phyloP scores from a whole-genome alignment of 2,797 vertebrate species.

The Leuciscus waleckii region DNA sequence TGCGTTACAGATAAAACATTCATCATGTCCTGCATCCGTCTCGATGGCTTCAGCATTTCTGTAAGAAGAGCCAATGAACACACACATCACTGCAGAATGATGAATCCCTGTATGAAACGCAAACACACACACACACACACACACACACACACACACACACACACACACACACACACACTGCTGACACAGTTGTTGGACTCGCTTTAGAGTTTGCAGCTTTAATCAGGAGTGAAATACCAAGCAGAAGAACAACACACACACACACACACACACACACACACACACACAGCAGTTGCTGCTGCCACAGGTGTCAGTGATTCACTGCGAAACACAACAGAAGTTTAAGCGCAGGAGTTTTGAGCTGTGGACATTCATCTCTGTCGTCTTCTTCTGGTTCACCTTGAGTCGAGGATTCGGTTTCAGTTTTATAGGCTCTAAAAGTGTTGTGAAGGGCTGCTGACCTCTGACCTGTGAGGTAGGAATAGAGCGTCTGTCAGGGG shows the following conservation, averaged over 20 bases:
- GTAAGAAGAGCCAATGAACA: constrained; percentile 32
- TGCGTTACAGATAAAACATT: constrained; percentile 61
- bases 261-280: constrained; percentile 25
- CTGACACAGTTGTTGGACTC: constrained; percentile 58
- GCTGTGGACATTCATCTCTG: constrained; percentile 33
- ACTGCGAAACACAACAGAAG: constrained; percentile 66
- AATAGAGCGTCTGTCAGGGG: constrained; percentile 76
- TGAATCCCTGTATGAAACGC: constrained; percentile 20
- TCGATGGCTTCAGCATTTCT: constrained; percentile 38
- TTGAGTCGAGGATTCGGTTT: constrained; percentile 81
- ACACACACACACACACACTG: constrained; percentile 40
- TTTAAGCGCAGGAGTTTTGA: constrained; percentile 48
- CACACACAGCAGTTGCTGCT: constrained; percentile 67
- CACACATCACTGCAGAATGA: constrained; percentile 34
- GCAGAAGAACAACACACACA: constrained; percentile 32
- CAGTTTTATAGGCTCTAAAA: constrained; percentile 81
- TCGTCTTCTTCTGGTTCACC: constrained; percentile 64
- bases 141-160: constrained; percentile 20
- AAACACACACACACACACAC: constrained; percentile 28
- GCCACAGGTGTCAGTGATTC: constrained; percentile 72
- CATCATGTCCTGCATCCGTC: constrained; percentile 56
- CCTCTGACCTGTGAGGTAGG: constrained; percentile 76
- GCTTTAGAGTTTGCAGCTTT: constrained; percentile 64
- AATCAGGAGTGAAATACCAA: constrained; percentile 59
- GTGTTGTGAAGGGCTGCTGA: constrained; percentile 67